Evolutionary conservation across 2,888 invertebrate genomes (phyloP), one percentile per base, ranked within the genome.

Genomic region (Malthinus seriepunctatus): DNA sequence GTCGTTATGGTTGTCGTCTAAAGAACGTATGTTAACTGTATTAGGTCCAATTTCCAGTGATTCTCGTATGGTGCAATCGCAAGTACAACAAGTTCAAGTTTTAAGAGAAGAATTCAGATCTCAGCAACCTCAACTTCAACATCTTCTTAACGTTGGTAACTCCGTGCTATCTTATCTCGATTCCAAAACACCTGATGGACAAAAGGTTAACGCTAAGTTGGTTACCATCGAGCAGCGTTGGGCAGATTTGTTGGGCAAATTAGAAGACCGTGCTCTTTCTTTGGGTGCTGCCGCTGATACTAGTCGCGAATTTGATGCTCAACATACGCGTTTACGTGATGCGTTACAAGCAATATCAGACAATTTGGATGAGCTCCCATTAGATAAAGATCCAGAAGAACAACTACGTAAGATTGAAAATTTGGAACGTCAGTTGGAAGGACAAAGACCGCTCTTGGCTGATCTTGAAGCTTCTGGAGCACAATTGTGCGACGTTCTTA

Each of bases 41-140:
- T 82, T 98, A 0, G 97, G 97, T 11, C 97, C 97, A 0, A 95
- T 98, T 71, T 95, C 96, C 0, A 93, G 95, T 0, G 97, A 98
- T 78, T 94, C 96, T 0, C 84, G 95, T 52, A 93, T 97, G 90
- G 94, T 97, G 2, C 92, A 94, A 73, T 95, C 93, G 34, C 97
- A 97, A 83, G 92, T 96, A 11, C 95, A 96, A 74, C 95, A 95
- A 84, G 90, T 92, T 2, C 91, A 95, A 84, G 95, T 97, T 0
- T 83, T 98, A 46, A 87, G 96, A 60, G 97, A 97, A 77, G 97
- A 98, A 80, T 92, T 97, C 84, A 86, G 93, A 59, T 88, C 91
- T 0, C 96, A 97, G 76, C 93, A 96, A 73, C 94, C 95, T 0
- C 91, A 94, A 68, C 80, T 97, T 60, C 88, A 91, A 60, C 92